Base-by-base conservation (phyloP, 2,797 vertebrate species). In the Pygocentrus nattereri region DNA sequence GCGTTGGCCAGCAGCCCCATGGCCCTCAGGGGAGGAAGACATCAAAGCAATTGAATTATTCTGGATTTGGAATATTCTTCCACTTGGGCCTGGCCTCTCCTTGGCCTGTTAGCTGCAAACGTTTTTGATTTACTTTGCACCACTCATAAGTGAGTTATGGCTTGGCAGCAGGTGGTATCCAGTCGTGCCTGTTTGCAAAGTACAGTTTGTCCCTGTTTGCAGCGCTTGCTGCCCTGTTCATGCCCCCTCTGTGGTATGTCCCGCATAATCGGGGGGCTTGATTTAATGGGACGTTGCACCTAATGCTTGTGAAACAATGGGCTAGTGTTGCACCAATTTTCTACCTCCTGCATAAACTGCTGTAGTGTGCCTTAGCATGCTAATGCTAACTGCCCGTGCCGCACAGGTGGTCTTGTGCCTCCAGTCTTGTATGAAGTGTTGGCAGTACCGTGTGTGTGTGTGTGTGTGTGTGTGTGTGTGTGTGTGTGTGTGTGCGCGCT, bases 11-110 rank as follows among this genome's bases (percentile, higher is more conserved):
- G 7, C 47, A 58, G n/a, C 73, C 13, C 74, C 61, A 52, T 59
- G 58, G 27, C 73, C 72, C 64, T 54, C 34, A 10, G n/a, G 69
- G 76, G 59, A 38, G 52, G 52, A 62, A 74, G 76, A 73, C 58
- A 73, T 31, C 71, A 64, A 72, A 85, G 75, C 34, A 34, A 82
- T 79, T 80, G 44, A 81, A 79, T 85, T 76, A 74, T 74, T 68
- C 38, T 34, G 34, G 75, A 76, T 81, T 86, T 78, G 54, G 50
- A 44, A 18, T 27, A 62, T 78, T 78, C 41, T 78, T 84, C 75
- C 64, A 73, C 31, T 70, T 30, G 4, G 30, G 34, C 54, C 41
- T 72, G 34, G 41, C 49, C 56, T 76, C 59, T 59, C 23, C 34
- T 41, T 62, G 25, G 62, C 52, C 27, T 25, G 54, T 10, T 71